A percentile compares a stretch with the other conserved stretches of the same genome.
Conservation (phyloP, 1,140 invertebrate genomes). For the Brachystomella parvula region DNA sequence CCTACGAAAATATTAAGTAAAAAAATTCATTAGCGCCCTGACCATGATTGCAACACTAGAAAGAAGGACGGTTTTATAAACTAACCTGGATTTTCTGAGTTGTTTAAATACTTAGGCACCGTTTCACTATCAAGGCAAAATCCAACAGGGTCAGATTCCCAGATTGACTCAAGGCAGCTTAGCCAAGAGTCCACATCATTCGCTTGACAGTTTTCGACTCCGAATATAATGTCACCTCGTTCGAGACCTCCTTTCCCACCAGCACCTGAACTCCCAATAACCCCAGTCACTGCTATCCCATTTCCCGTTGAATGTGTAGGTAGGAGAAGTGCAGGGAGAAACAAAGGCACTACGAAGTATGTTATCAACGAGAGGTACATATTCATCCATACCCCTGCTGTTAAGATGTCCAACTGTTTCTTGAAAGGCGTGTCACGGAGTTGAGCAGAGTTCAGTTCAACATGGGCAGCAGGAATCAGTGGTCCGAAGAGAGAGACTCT, state of each 20-base stretch:
- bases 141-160: slow-evolving; percentile 33
- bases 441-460: slow-evolving; percentile 36
- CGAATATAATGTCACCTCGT: slow-evolving; percentile 34
- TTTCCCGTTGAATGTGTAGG: slow-evolving; percentile 33
- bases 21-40: background rate
- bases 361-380: slow-evolving; percentile 34
- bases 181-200: slow-evolving; percentile 33
- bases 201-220: slow-evolving; percentile 34
- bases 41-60: too few relatives aligned
- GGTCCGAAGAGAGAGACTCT: slow-evolving; percentile 36
- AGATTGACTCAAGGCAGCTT: slow-evolving; percentile 34
- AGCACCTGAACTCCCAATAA: slow-evolving; percentile 29
- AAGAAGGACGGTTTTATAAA: background rate
- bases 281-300: slow-evolving; percentile 34
- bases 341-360: slow-evolving; percentile 32
- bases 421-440: slow-evolving; percentile 29
- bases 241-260: slow-evolving; percentile 35
- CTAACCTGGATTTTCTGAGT: slow-evolving; percentile 26
- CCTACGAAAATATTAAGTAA: slow-evolving; percentile 20
- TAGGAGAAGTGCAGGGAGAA: slow-evolving; percentile 30
- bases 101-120: slow-evolving; percentile 31
- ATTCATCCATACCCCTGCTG: slow-evolving; percentile 36
- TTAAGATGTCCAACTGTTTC: slow-evolving; percentile 36
- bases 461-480: slow-evolving; percentile 36
- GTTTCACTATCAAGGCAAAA: slow-evolving; percentile 30